Evolutionary conservation across 92 coral and sea anemone genomes (phyloP), one percentile per base, ranked within the genome.

Genomic region (Paragorgia papillata): DNA sequence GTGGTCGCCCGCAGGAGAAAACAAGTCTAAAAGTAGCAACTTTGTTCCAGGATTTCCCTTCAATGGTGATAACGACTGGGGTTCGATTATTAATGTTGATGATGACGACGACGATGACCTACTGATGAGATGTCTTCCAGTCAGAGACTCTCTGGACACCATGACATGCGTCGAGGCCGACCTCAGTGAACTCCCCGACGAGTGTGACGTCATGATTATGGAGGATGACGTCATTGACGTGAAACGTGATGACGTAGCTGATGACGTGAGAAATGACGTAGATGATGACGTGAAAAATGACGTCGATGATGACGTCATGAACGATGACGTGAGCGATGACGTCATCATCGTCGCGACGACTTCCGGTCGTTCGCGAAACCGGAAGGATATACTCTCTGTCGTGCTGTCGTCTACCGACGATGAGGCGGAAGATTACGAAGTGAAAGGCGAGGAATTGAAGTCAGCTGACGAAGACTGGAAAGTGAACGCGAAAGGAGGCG

Each of bases 101-200:
- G 58, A 51, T 56, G 62, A 15, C 28, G 17, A 56, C 33, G 29
- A 56, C 17, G 30, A 56, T 28, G 62, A 56, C 18, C 1, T 56
- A 9, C 28, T 56, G 3, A 22, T 56, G 30, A 22, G 31, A 2
- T 56, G 31, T 31, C 30, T 56, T 56, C 30, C 14, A 29, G 10
- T 56, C 62, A 22, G 30, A 7, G 62, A 56, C 30, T 22, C 62
- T 7, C 28, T 56, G 3, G 62, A 56, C 18, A 56, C 62, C 30
- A 56, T 56, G 62, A 56, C 62, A 28, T 56, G 62, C 33, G 62
- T 56, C 29, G 62, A 56, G 18, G 62, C 62, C 3, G 62, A 56
- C 62, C 18, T 56, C 2, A 28, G 62, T 28, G 62, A 56, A 28
- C n/a, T 15, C 12, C 53, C 53, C n/a, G 53, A 46, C 14, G 31